Evolutionary conservation across 92 coral and sea anemone species (phyloP), one percentile per base, ranked within the genome.

Genomic region (Desmophyllum pertusum): DNA sequence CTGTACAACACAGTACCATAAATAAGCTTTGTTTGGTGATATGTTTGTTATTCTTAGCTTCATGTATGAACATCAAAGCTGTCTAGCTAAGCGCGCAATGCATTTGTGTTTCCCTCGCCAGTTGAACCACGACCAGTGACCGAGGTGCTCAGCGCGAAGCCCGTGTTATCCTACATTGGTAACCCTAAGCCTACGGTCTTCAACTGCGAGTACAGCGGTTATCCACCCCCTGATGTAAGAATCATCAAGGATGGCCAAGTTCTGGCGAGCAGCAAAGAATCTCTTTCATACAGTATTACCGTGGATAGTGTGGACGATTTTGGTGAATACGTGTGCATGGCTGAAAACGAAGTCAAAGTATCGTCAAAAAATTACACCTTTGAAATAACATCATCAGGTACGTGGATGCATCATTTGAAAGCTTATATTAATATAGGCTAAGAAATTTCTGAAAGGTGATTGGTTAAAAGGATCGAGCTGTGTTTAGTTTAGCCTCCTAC

Each of bases 271-370:
- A 84, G 92, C 9, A 79, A 87, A 29, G 86, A 85, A 29, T 88
- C 87, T n/a, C 83, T 87, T 8, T 84, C 89, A n/a, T 48, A 78
- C 59, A 84, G 85, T 52, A 89, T 89, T 43, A 78, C 85, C 71
- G 86, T 87, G 13, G 81, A 89, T 81, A 76, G 86, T 25, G 81
- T 83, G 83, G 92, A 89, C 43, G 92, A 89, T 70, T 89, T 89
- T 74, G 92, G 92, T 4, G 81, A 77, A 35, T 89, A 89, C 67
- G 70, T 87, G 23, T 89, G 92, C 65, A 83, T 83, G 30, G 91
- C 84, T 5, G 77, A 41, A 40, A 72, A 72, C 38, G 77, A 46
- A n/a, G 55, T 72, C 5, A 27, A 27, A 7, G 7, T 14, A 42
- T 42, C 77, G 17, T 40, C 31, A 19, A 21, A 41, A 14, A 72